Percentiles rank a stretch among this genome's conserved stretches.
phyloP scores from a whole-genome alignment of 1,140 invertebrate species.

The Chrysopa pallens region DNA sequence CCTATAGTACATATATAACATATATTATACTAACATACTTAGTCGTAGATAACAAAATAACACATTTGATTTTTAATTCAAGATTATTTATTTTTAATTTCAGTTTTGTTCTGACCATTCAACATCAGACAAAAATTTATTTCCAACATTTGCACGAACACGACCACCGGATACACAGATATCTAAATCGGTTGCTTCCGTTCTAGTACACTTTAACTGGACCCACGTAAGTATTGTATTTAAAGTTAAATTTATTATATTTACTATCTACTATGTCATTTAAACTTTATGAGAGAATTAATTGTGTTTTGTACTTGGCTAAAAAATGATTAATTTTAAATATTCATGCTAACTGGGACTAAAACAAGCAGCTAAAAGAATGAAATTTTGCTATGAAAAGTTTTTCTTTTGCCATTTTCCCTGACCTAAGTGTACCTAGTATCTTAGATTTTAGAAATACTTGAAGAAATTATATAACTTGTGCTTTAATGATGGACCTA shows the following conservation, averaged over 20 bases:
- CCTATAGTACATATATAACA: too few species aligned
- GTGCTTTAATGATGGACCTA: too few species aligned
- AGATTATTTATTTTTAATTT: constrained; percentile 15
- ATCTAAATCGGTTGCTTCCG: constrained; percentile 68
- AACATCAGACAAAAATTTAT: constrained; percentile 70
- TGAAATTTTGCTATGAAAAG: too few species aligned
- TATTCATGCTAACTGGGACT: too few species aligned
- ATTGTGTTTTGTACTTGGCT: neutral
- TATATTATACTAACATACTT: too few species aligned
- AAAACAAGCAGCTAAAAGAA: too few species aligned
- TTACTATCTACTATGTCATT: neutral
- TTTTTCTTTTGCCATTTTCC: too few species aligned
- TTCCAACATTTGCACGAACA: constrained; percentile 83
- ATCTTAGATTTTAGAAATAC: too few species aligned
- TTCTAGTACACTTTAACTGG: constrained; percentile 63
- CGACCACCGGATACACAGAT: constrained; percentile 85
- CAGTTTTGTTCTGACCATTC: constrained; percentile 76
- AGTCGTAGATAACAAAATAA: too few species aligned
- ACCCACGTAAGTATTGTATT: constrained; percentile 42
- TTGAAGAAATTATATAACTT: too few species aligned
- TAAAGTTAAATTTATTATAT: neutral
- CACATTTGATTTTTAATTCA: too few species aligned
- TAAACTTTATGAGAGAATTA: neutral
- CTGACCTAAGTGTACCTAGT: too few species aligned
- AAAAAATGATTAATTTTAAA: constrained; percentile 1